These are phyloP conservation scores for Columbina picui DNA, from an alignment of 2,113 vertebrate species.

Conservation along the genomic window DNA sequence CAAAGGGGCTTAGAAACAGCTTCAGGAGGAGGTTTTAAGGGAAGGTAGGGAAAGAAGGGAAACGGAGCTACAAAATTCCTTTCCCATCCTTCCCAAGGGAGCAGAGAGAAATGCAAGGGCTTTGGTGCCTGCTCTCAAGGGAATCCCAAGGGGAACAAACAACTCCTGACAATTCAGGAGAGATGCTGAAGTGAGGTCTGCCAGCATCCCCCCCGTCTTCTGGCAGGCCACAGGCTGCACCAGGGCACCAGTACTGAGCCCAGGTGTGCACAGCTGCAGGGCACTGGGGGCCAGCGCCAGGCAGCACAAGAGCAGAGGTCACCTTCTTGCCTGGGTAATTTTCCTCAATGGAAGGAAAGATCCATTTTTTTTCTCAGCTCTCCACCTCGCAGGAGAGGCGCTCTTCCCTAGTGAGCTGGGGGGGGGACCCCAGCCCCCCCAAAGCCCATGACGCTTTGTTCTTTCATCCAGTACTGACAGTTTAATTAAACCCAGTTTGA, in stretches of 20 bases:
- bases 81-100: not conserved
- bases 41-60: not conserved
- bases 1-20: not conserved
- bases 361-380: slow-evolving; percentile 58
- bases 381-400: not conserved
- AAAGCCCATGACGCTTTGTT: slow-evolving; percentile 46
- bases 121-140: not conserved
- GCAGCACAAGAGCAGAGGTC: slow-evolving; percentile 11
- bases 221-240: rapidly evolving
- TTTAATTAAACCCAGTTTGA: slow-evolving; percentile 75
- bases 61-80: not conserved
- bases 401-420: slow-evolving; percentile 8
- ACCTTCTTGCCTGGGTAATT: slow-evolving; percentile 37
- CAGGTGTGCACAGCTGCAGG: rapidly evolving
- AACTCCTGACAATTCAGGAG: not conserved
- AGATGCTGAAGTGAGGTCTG: not conserved
- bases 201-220: not conserved
- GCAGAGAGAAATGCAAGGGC: not conserved
- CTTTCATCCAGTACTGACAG: slow-evolving; percentile 66
- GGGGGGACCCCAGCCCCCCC: not conserved
- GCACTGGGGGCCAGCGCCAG: not conserved
- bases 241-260: rapidly evolving
- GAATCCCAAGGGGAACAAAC: not conserved
- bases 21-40: not conserved
- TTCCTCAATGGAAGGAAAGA: slow-evolving; percentile 21